Base-by-base conservation (phyloP, 2,888 invertebrate species). In the Oxytorus armatus region DNA sequence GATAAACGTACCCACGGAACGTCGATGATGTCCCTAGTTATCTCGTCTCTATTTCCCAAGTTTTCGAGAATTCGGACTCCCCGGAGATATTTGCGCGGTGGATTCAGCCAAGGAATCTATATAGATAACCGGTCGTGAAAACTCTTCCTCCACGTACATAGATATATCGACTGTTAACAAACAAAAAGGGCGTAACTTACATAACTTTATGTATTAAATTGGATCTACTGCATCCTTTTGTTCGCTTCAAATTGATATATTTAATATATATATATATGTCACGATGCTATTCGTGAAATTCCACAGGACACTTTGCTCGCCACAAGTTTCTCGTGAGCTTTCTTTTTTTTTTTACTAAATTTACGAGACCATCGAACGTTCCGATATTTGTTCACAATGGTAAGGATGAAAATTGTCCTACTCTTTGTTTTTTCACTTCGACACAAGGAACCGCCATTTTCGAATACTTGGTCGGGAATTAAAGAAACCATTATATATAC, bases 1-100 rank as follows among this genome's bases (percentile, higher is more conserved):
- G 55, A 66, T 57, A 57, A n/a, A 65, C 74, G 57, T 74, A 21
- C 51, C 39, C 23, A 33, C 55, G 47, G 33, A 74, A 55, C 55
- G 47, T 33, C 74, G 65, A 74, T 69, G 69, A 44, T 63, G 65
- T 65, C 47, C 61, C 47, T 55, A 55, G 42, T 55, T 65, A 74
- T 74, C 55, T 65, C 8, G 39, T 23, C 65, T 36, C 65, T 47
- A 66, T 57, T 65, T 47, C 16, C 74, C 55, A 74, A 74, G 47
- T 76, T 63, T 57, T 36, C 69, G 59, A 61, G 69, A 85, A 87
- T 88, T 86, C 86, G 76, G 84, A 85, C 85, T 86, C 84, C 82
- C 81, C 69, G 36, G 57, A 74, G 55, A 88, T 86, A n/a, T 88
- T 86, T 82, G 86, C 86, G 81, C 86, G 86, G 87, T n/a, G n/a